phyloP scores from a whole-genome alignment of 2,113 vertebrate species.

The Callithrix jacchus region DNA sequence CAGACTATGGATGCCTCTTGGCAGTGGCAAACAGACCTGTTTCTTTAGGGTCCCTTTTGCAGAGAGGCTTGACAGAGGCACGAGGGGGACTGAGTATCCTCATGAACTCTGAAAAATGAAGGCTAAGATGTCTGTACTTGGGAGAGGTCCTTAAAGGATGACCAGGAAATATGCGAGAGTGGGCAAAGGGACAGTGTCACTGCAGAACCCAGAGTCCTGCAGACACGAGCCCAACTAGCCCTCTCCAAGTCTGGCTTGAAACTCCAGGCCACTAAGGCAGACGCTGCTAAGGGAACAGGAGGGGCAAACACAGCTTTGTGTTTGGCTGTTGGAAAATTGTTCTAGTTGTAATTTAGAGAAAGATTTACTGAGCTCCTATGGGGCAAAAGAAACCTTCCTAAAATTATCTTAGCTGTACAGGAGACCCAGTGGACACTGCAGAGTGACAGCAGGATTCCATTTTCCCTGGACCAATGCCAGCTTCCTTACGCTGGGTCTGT shows the following conservation, averaged over 20 bases:
- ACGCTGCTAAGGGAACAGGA: accelerated
- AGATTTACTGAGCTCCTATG: neutral
- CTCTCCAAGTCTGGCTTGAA: neutral
- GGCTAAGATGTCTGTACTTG: neutral
- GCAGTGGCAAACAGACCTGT: no score
- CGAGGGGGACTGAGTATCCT: neutral
- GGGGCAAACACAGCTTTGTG: accelerated
- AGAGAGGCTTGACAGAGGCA: accelerated
- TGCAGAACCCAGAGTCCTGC: neutral
- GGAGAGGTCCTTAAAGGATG: neutral
- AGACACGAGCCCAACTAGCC: neutral
- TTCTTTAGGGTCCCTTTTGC: neutral
- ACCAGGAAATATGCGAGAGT: neutral
- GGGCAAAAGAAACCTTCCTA: neutral
- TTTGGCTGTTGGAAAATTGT: neutral
- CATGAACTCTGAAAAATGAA: neutral
- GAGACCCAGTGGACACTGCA: neutral
- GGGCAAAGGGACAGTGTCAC: accelerated
- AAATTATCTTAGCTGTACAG: neutral
- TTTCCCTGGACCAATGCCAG: neutral
- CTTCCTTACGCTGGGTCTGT: neutral
- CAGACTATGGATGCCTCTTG: neutral
- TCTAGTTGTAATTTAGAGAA: neutral
- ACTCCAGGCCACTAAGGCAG: neutral
- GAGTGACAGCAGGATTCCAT: neutral